Evolutionary conservation across 2,888 invertebrate genomes (phyloP).

Genomic region (Cremastobaeus sp.): DNA sequence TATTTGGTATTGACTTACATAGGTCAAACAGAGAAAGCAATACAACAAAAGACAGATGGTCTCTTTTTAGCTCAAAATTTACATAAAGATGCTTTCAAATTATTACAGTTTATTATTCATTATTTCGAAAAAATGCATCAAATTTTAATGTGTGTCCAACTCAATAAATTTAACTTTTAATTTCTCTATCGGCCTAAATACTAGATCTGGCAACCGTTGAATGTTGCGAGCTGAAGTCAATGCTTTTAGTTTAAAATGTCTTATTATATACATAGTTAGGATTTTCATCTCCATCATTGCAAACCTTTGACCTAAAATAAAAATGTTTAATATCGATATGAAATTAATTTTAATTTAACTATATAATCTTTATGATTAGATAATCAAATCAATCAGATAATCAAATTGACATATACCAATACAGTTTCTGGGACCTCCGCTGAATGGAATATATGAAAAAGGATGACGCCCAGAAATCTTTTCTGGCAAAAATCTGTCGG

Average conservation of each 20-base stretch:
- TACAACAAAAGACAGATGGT: no score
- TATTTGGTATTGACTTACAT: no score
- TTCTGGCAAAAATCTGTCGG: conserved; percentile 84
- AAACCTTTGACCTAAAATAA: conserved; percentile 66
- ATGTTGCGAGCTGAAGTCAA: neutral
- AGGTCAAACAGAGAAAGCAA: no score
- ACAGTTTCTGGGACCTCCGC: conserved; percentile 82
- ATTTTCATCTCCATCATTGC: conserved; percentile 71
- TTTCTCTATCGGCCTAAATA: neutral
- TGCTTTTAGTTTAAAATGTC: neutral
- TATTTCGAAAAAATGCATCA: no score
- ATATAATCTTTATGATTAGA: no score
- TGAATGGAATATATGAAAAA: conserved; percentile 83
- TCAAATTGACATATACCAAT: neutral
- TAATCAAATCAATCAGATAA: no score
- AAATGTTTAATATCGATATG: no score
- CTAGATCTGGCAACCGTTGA: neutral
- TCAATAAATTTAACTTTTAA: neutral
- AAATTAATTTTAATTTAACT: no score
- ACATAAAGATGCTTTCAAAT: no score
- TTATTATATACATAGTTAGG: neutral
- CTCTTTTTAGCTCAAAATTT: no score
- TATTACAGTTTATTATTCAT: no score
- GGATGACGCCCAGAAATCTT: conserved; percentile 79
- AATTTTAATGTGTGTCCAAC: no score